These are phyloP conservation scores for Zootermopsis nevadensis DNA, from an alignment of 2,888 invertebrate genomes.

Conservation along the genomic window DNA sequence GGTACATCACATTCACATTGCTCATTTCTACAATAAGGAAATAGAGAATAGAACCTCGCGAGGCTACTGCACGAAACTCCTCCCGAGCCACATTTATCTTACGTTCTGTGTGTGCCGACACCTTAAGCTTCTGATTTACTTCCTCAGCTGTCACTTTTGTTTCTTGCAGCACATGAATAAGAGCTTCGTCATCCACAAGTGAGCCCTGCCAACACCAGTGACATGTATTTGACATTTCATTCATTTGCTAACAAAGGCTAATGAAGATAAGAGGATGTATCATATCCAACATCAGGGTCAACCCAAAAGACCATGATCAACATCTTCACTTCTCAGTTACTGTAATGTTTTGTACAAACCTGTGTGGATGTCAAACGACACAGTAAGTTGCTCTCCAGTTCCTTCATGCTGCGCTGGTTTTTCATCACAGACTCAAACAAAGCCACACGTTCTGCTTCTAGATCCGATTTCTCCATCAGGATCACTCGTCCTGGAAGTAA, in stretches of 20 bases:
- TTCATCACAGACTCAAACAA: constrained; percentile 96
- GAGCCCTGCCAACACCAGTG: constrained; percentile 71
- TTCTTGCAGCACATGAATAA: constrained; percentile 88
- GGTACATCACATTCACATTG: constrained; percentile 96
- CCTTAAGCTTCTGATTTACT: constrained; percentile 92
- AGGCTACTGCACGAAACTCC: constrained; percentile 95
- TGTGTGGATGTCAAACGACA: constrained; percentile 92
- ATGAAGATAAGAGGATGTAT: too few relatives aligned
- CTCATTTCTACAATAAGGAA: constrained; percentile 98
- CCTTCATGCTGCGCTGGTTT: constrained; percentile 96
- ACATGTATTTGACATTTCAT: background rate
- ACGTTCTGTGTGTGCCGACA: constrained; percentile 92
- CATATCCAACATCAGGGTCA: too few relatives aligned
- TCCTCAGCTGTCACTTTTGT: constrained; percentile 93
- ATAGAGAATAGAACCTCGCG: constrained; percentile 92
- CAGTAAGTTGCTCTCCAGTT: constrained; percentile 91
- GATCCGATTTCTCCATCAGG: constrained; percentile 94
- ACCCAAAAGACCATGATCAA: too few relatives aligned
- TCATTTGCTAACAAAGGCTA: too few relatives aligned
- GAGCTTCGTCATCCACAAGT: constrained; percentile 93
- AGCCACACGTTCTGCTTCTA: constrained; percentile 93
- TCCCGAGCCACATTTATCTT: constrained; percentile 95
- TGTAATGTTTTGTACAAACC: constrained; percentile 56
- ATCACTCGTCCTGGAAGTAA: constrained; percentile 78
- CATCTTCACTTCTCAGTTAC: too few relatives aligned